Evolutionary conservation across 2,888 invertebrate species (phyloP), one percentile per base, ranked within the genome.

Genomic region (Abrostola triplasia): DNA sequence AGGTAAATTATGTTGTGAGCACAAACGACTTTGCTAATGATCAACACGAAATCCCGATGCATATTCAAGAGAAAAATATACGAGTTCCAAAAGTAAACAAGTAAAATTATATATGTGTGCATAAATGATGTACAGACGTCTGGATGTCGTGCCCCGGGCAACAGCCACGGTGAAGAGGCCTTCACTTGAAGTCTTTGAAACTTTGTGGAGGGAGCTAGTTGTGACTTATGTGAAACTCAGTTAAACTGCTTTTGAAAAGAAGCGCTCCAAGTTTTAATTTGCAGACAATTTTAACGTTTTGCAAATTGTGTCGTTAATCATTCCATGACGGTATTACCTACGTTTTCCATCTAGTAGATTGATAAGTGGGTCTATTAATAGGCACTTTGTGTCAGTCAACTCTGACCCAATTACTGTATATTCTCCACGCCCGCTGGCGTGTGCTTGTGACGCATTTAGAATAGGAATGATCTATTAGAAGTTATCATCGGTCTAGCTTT

Each of bases 401-500:
- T 80, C 73, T 84, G 86, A 84, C 86, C 86, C 67, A 84, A 86
- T 86, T 86, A 81, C 77, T 63, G 53, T 50, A 59, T 76, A 80
- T 76, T 77, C 81, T 67, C 69, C 56, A 57, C 69, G 67, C 65
- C 57, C 51, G 76, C 71, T 71, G 69, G 67, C 59, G 73, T 76
- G 67, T 69, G 79, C 71, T 73, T 62, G 77, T 67, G 82, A 81
- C 83, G 74, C 66, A 67, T 75, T 75, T 67, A 71, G 76, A 73
- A 66, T 61, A 72, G 52, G 49, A 57, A 10, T 42, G 40, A 59
- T 61, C 49, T 62, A 58, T 67, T 57, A 63, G 11, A 24, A 57
- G 40, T 67, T 48, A 49, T 38, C 9, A 38, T 47, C 44, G 5
- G 44, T 9, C 44, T 47, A 47, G 44, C 13, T 47, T 24, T 47